Evolutionary conservation across 2,797 vertebrate genomes (phyloP).

Genomic region (Sebastes nivosus): DNA sequence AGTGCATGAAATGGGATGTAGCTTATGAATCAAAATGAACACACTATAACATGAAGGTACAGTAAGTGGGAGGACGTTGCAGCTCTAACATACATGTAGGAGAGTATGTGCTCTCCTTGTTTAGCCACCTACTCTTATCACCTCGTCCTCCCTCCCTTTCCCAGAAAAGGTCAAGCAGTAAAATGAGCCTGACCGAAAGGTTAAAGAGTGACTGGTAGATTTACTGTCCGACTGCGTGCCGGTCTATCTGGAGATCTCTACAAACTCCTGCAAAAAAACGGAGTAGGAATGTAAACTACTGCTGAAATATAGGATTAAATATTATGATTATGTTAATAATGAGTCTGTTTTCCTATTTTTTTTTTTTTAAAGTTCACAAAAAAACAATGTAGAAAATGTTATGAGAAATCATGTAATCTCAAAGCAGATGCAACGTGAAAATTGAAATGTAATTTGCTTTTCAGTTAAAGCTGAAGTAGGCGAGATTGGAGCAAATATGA

Average conservation of each 20-base stretch:
- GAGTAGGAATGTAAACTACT: background rate
- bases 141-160: background rate
- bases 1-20: background rate
- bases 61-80: background rate
- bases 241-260: background rate
- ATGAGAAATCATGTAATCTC: background rate
- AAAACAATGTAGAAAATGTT: background rate
- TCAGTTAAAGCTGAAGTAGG: no score
- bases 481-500: no score
- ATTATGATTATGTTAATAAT: background rate
- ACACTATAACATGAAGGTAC: background rate
- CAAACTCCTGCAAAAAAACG: background rate
- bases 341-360: background rate
- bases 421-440: no score
- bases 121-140: background rate
- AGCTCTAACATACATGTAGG: background rate
- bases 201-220: slow-evolving; percentile 16
- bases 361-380: background rate
- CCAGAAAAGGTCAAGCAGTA: slow-evolving; percentile 53
- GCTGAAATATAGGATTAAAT: background rate
- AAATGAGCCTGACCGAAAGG: slow-evolving; percentile 50
- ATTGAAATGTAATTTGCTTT: background rate
- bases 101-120: background rate
- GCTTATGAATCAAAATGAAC: background rate
- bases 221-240: background rate